phyloP scores from a whole-genome alignment of 2,113 vertebrate genomes.

The Oryzias melastigma region DNA sequence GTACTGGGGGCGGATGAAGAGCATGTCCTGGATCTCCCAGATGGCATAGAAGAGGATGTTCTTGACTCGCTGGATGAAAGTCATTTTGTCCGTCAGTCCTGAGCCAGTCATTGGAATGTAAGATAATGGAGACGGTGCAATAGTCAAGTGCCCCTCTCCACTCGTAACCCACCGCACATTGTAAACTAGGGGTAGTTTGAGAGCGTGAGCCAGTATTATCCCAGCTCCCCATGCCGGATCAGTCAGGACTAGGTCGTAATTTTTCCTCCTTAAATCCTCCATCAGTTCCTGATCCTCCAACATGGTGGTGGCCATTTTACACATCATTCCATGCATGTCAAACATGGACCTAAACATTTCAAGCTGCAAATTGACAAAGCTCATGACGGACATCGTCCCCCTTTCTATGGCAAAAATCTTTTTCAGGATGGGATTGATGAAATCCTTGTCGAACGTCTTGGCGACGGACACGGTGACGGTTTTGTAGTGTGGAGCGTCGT shows the following conservation, averaged over 20 bases:
- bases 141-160: constrained; percentile 65
- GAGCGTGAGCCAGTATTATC: constrained; percentile 61
- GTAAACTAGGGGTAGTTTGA: constrained; percentile 67
- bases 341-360: constrained; percentile 55
- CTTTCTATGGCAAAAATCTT: constrained; percentile 55
- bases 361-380: constrained; percentile 48
- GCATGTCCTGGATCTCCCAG: constrained; percentile 32
- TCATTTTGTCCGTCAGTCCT: constrained; percentile 70
- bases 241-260: constrained; percentile 73
- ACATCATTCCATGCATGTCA: constrained; percentile 47
- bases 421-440: constrained; percentile 49
- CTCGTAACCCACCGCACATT: constrained; percentile 64
- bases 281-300: constrained; percentile 63
- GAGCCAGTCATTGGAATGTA: constrained; percentile 65
- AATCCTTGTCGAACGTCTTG: constrained; percentile 55
- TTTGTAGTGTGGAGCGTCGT: constrained; percentile 49
- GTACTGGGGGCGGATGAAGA: constrained; percentile 44
- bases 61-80: constrained; percentile 61
- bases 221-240: constrained; percentile 64
- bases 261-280: constrained; percentile 32
- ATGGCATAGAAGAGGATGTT: constrained; percentile 56
- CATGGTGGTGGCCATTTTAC: constrained; percentile 53
- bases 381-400: constrained; percentile 23
- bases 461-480: constrained; percentile 56
- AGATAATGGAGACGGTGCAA: constrained; percentile 70